These are phyloP conservation scores for Coranthus polyacanthus DNA, from an alignment of 2,797 vertebrate genomes.

Conservation along the genomic window DNA sequence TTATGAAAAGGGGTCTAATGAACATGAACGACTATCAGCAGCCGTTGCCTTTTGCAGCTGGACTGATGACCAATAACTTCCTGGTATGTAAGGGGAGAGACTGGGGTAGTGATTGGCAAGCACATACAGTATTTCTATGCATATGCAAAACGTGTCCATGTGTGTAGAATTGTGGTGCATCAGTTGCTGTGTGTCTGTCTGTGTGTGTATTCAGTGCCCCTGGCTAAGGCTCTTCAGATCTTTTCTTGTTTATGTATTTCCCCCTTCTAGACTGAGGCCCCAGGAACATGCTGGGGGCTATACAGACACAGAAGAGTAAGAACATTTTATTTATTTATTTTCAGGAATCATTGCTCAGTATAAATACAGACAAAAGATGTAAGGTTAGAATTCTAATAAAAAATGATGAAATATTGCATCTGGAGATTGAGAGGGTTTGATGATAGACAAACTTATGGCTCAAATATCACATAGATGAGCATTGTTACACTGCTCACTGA, in stretches of 20 bases:
- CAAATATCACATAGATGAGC: constrained; percentile 5
- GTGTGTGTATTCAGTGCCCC: constrained; percentile 66
- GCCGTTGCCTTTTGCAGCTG: constrained; percentile 82
- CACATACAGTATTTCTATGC: constrained; percentile 13
- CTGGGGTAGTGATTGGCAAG: constrained; percentile 11
- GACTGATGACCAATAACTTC: constrained; percentile 85
- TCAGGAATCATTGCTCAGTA: constrained; percentile 89
- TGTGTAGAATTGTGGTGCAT: constrained; percentile 28
- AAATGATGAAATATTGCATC: constrained; percentile 28
- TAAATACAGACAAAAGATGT: constrained; percentile 90
- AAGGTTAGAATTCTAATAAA: constrained; percentile 74
- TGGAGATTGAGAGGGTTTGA: constrained; percentile 28
- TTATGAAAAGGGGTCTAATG: constrained; percentile 53
- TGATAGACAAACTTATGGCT: constrained; percentile 10
- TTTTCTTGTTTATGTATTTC: constrained; percentile 80
- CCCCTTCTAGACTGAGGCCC: constrained; percentile 82
- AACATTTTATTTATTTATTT: constrained; percentile 95
- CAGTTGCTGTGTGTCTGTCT: constrained; percentile 27
- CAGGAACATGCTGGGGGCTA: constrained; percentile 90
- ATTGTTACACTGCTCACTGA: neutral
- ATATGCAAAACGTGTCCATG: constrained; percentile 23
- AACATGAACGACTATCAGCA: constrained; percentile 83
- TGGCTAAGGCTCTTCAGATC: constrained; percentile 83
- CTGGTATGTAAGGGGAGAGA: constrained; percentile 70
- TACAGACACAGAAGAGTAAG: constrained; percentile 86